These are phyloP conservation scores for Heterocephalus glaber DNA, from an alignment of 2,113 vertebrate genomes.

Conservation along the genomic window DNA sequence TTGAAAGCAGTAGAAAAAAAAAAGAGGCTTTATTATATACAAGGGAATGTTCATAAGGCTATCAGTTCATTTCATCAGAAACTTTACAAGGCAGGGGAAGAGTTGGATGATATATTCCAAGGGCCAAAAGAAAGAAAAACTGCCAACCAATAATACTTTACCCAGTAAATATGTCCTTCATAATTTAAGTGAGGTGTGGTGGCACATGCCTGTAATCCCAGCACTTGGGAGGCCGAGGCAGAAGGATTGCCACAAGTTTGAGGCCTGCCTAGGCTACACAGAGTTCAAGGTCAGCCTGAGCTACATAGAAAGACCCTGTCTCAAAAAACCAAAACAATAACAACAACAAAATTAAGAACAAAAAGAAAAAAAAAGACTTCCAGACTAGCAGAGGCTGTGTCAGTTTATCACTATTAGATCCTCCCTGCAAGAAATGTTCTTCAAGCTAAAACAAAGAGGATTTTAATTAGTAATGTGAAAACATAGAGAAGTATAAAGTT, in stretches of 20 bases:
- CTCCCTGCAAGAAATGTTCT: neutral
- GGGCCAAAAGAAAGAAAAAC: neutral
- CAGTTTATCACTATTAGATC: neutral
- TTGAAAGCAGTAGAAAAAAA: neutral
- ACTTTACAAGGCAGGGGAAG: neutral
- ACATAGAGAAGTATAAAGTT: neutral
- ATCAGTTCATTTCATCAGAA: neutral
- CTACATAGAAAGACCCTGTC: neutral
- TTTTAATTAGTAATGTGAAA: neutral
- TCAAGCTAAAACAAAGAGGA: neutral
- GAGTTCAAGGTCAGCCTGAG: neutral
- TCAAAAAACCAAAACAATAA: neutral
- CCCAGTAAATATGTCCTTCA: neutral
- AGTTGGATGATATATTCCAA: neutral
- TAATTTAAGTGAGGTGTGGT: neutral
- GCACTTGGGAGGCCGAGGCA: neutral
- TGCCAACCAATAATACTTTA: neutral
- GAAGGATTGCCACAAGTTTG: neutral
- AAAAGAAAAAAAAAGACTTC: neutral
- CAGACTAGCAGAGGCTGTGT: neutral
- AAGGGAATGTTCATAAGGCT: neutral
- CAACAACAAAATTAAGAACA: too few species aligned
- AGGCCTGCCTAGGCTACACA: neutral
- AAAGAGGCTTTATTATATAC: neutral
- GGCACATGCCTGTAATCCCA: neutral